A percentile compares a stretch with the other conserved stretches of the same genome.
Conservation (phyloP, 2,888 invertebrate species). For the Drosophila kuntzei region DNA sequence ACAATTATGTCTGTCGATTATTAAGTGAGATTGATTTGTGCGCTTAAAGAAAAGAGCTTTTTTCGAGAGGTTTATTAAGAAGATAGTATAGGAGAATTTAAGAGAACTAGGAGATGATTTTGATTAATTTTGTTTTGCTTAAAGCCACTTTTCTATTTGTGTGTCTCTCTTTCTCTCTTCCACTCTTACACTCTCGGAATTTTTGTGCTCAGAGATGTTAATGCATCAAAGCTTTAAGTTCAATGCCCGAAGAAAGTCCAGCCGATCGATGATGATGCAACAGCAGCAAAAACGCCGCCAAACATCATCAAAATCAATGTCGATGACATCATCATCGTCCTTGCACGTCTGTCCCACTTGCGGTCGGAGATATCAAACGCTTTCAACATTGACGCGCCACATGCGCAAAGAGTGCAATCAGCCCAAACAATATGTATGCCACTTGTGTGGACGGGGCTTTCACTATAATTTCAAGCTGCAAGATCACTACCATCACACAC, state of each 20-base stretch:
- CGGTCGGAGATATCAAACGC: conserved; percentile 76
- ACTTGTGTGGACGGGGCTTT: conserved; percentile 81
- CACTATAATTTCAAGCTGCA: conserved; percentile 83
- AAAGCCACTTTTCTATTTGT: conserved; percentile 44
- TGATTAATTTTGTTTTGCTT: conserved; percentile 27
- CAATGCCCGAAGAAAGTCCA: conserved; percentile 46
- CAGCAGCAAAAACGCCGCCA: conserved; percentile 52
- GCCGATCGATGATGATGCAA: conserved; percentile 45
- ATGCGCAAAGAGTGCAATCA: conserved; percentile 83
- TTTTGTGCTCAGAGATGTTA: conserved; percentile 28
- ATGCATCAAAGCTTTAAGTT: conserved; percentile 36
- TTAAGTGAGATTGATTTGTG: conserved; percentile 6
- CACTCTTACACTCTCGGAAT: conserved; percentile 7
- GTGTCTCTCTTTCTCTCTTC: conserved; percentile 42
- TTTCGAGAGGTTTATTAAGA: conserved; percentile 24
- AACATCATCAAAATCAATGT: conserved; percentile 14
- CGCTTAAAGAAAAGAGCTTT: conserved; percentile 51
- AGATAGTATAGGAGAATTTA: conserved; percentile 1
- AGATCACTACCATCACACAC: conserved; percentile 74
- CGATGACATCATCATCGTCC: conserved; percentile 27
- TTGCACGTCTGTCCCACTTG: conserved; percentile 69
- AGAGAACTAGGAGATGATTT: conserved; percentile 12
- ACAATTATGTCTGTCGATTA: conserved; percentile 2
- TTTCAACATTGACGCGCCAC: conserved; percentile 87
- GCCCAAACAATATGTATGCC: conserved; percentile 79